Conservation (phyloP, 2,888 invertebrate species). For the Lamellibrachia columna region DNA sequence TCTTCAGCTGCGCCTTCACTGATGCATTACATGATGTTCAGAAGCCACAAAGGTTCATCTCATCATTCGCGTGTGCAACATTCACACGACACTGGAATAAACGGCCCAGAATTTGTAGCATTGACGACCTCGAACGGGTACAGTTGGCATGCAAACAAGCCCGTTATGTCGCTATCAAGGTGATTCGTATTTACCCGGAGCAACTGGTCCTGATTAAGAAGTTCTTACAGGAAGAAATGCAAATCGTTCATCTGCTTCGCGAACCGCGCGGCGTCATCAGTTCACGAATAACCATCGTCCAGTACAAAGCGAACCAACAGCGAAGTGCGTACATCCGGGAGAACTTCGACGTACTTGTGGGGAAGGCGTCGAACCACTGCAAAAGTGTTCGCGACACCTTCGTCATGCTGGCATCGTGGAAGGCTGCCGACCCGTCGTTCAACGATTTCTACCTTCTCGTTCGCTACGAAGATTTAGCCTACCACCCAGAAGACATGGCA, state of each 20-base stretch:
- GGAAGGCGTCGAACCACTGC: neutral
- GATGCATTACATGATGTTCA: neutral
- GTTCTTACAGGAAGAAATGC: neutral
- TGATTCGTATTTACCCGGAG: neutral
- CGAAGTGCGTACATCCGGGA: neutral
- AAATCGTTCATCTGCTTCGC: neutral
- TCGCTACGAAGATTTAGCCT: neutral
- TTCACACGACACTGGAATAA: neutral
- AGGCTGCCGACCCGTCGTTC: neutral
- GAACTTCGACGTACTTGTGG: neutral
- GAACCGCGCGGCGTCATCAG: neutral
- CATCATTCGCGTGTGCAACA: neutral
- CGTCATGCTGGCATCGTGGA: neutral
- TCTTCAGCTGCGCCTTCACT: neutral
- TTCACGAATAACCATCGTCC: neutral
- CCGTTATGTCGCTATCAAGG: neutral
- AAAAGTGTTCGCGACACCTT: neutral
- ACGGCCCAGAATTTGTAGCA: neutral
- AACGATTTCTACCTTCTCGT: neutral
- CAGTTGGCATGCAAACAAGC: neutral
- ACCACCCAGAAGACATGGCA: neutral
- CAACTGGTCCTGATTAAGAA: neutral
- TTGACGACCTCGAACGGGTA: neutral
- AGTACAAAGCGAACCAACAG: neutral
- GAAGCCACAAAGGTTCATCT: neutral